These are phyloP conservation scores for Onychorhynchus coronatus DNA, from an alignment of 2,113 vertebrate genomes.

Conservation along the genomic window DNA sequence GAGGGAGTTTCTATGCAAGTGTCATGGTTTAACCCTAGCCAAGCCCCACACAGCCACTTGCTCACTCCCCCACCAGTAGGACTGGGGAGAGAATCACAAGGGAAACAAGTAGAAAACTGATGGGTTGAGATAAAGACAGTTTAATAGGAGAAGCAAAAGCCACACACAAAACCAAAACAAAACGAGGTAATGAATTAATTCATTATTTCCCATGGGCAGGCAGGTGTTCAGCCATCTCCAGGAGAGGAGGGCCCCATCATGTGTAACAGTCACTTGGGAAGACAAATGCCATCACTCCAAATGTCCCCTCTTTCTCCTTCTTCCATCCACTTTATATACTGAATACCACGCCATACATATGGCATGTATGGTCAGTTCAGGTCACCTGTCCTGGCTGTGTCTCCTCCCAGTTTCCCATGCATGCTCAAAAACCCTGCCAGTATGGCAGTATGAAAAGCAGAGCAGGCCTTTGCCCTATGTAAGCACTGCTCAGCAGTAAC, in stretches of 20 bases:
- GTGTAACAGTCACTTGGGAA: not conserved
- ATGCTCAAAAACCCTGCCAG: not conserved
- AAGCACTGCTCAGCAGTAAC: not conserved
- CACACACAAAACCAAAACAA: not conserved
- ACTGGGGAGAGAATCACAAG: not conserved
- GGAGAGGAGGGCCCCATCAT: not conserved
- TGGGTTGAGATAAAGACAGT: not conserved
- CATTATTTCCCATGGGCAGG: not conserved
- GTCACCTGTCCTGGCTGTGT: not conserved
- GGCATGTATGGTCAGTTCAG: not conserved
- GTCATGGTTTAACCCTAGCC: not conserved
- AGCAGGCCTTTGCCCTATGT: not conserved
- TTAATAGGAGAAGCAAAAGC: not conserved
- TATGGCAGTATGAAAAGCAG: not conserved
- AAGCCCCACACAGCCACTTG: not conserved
- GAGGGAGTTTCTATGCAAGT: not conserved
- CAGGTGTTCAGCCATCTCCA: not conserved
- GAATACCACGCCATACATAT: not conserved
- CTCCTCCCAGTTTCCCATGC: not conserved
- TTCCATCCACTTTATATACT: not conserved
- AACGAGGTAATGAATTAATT: not conserved
- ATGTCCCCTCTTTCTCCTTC: not conserved
- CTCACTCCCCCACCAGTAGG: not conserved
- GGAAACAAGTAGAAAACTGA: not conserved
- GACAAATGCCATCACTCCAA: accelerated